These are phyloP conservation scores for Catocala fraxini DNA, from an alignment of 2,888 invertebrate genomes.

Conservation along the genomic window DNA sequence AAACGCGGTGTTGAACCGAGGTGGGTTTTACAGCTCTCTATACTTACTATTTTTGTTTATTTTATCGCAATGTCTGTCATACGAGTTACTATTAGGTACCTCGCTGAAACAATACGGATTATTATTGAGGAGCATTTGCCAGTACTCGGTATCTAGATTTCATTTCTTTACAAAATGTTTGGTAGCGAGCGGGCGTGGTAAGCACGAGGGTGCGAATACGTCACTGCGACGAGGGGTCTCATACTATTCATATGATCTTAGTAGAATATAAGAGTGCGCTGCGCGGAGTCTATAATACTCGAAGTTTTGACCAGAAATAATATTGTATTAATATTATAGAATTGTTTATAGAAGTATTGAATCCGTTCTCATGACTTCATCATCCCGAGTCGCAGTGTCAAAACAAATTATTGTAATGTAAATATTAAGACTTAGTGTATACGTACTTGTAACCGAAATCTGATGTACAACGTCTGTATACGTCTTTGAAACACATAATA, in stretches of 20 bases:
- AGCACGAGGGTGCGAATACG: constrained; percentile 32
- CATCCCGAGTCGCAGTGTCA: constrained; percentile 47
- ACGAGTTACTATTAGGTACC: constrained; percentile 38
- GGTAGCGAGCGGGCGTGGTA: constrained; percentile 32
- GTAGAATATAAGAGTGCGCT: constrained; percentile 37
- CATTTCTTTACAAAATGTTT: constrained; percentile 38
- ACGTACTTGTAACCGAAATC: constrained; percentile 78
- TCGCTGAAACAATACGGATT: constrained; percentile 27
- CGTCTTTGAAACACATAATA: constrained; percentile 73
- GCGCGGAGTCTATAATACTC: constrained; percentile 41
- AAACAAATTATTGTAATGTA: constrained; percentile 64
- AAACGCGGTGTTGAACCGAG: constrained; percentile 75
- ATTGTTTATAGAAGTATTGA: constrained; percentile 30
- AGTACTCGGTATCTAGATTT: constrained; percentile 33
- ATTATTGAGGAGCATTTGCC: constrained; percentile 43
- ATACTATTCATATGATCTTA: constrained; percentile 35
- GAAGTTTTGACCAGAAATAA: constrained; percentile 45
- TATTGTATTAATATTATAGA: constrained; percentile 41
- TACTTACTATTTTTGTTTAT: constrained; percentile 60
- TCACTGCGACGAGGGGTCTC: constrained; percentile 43
- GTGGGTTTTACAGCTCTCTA: constrained; percentile 65
- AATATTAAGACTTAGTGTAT: constrained; percentile 70
- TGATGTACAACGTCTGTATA: constrained; percentile 87
- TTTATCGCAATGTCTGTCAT: constrained; percentile 42
- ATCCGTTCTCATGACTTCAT: constrained; percentile 30